Evolutionary conservation across 2,888 invertebrate species (phyloP), one percentile per base, ranked within the genome.

Genomic region (Spicauda simplicius): DNA sequence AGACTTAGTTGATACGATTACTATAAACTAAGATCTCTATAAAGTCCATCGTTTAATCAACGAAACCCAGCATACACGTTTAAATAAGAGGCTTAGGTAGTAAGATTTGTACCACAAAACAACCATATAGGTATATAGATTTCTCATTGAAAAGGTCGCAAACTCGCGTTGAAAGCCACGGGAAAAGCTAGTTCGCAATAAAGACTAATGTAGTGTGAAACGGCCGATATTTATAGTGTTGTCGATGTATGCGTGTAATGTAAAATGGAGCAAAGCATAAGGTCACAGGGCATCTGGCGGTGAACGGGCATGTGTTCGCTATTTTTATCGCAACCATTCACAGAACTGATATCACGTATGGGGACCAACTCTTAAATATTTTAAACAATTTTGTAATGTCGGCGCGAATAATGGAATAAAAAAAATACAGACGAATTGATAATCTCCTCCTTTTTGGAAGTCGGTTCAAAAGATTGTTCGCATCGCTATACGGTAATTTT

Each of bases 241-340:
- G 74, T 77, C 77, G 77, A 80, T 82, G 79, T 80, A 73, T 66
- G 58, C 69, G 72, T 73, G 71, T 53, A 52, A 58, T 52, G 52
- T 53, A 82, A 83, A 87, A 77, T 79, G 54, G 79, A 76, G 76
- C 80, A 72, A 76, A 79, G 77, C 78, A 84, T 89, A 88, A 90
- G 90, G 89, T 91, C 90, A 84, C 88, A 87, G 89, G 91, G 91
- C 91, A 91, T 91, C 91, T 91, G 92, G 91, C 85, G 80, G 76
- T 74, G 75, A 77, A 74, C 81, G 79, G 81, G 82, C 88, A 88
- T 88, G 85, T 90, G 90, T 79, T 83, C 74, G 86, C 85, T 89
- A 88, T 91, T 91, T 90, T 90, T 91, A 91, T 89, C 90, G 76
- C 71, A 64, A 71, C 83, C 85, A 87, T 88, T 87, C 86, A 86